Percentiles rank a stretch among this genome's conserved stretches.
These are phyloP conservation scores for Centruroides sculpturatus DNA, from an alignment of 1,140 invertebrate genomes.

Conservation along the genomic window DNA sequence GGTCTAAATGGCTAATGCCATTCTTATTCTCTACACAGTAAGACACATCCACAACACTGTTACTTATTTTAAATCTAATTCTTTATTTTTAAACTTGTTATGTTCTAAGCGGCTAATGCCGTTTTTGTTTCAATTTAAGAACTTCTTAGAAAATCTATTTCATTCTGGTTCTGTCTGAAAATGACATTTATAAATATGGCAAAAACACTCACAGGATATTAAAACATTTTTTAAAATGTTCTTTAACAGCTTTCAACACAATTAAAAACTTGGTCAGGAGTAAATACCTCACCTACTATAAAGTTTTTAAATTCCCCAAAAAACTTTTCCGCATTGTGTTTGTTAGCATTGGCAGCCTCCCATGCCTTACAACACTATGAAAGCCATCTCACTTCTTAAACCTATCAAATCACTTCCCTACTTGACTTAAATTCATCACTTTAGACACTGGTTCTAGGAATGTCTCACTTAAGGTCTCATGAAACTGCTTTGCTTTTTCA, in stretches of 20 bases:
- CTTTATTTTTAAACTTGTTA: too few species aligned
- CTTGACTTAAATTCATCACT: slow-evolving; percentile 2
- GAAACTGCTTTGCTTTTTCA: slow-evolving; percentile 2
- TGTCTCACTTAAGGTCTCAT: background rate
- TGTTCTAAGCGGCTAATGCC: too few species aligned
- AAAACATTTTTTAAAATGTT: too few species aligned
- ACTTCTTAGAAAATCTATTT: too few species aligned
- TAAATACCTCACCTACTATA: background rate
- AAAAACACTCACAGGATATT: too few species aligned
- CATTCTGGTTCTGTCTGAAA: too few species aligned
- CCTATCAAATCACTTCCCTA: slow-evolving; percentile 3
- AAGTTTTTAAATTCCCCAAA: background rate
- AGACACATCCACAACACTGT: too few species aligned
- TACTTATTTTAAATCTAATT: too few species aligned
- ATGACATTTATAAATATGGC: too few species aligned
- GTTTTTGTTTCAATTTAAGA: too few species aligned
- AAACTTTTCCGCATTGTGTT: background rate
- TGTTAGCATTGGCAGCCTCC: slow-evolving; percentile 1
- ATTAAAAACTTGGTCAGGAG: slow-evolving; percentile 7
- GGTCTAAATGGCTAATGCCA: too few species aligned
- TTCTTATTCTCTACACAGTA: too few species aligned
- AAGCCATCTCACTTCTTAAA: slow-evolving; percentile 6
- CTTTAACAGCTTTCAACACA: slow-evolving; percentile 23
- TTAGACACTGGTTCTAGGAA: background rate
- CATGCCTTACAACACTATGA: slow-evolving; percentile 2